Base-by-base conservation (phyloP, 2,797 vertebrate genomes). In the Cyprinella venusta region DNA sequence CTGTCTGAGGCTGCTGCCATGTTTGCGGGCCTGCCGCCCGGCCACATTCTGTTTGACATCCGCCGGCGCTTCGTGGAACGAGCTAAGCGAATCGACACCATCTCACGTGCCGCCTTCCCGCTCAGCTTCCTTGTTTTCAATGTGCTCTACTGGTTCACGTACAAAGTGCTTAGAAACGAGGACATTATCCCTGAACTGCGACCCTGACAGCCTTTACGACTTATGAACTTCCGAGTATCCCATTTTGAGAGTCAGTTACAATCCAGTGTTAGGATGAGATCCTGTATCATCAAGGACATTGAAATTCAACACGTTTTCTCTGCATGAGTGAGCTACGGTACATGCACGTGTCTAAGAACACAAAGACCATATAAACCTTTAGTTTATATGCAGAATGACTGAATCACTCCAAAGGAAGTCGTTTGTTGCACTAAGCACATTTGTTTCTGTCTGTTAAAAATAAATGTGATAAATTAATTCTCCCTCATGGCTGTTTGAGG, bases 41-140 rank as follows among this genome's bases (percentile, higher is more conserved):
- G 94, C 30, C 70, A 94, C 3, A 90, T 92, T 79, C 95, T 94
- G 89, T 95, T 93, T 33, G 95, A 97, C 45, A 95, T 96, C 87
- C 90, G 86, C 67, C 90, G 94, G 87, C 92, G 92, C 76, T 98
- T 96, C 33, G 80, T 96, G 13, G 96, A 98, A 84, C 91, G 89
- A 2, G 97, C 97, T 5, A 98, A 98, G 86, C 94, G 96, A 88
- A 99, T 99, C 12, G 97, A 98, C 86, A 98, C 97, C 79, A 89
- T 99, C 87, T 97, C 97, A 61, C 85, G 96, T 16, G 97, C 97
- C 0, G 87, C 96, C 87, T 99, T 99, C 86, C 97, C 97, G 64
- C 95, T 99, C 91, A 95, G 96, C 85, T 99, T 99, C 92, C 95
- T 99, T 68, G 90, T 98, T 88, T 99, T 99, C 88, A 99, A 99